Evolutionary conservation across 2,888 invertebrate genomes (phyloP), one percentile per base, ranked within the genome.

Genomic region (Melinaea marsaeus): DNA sequence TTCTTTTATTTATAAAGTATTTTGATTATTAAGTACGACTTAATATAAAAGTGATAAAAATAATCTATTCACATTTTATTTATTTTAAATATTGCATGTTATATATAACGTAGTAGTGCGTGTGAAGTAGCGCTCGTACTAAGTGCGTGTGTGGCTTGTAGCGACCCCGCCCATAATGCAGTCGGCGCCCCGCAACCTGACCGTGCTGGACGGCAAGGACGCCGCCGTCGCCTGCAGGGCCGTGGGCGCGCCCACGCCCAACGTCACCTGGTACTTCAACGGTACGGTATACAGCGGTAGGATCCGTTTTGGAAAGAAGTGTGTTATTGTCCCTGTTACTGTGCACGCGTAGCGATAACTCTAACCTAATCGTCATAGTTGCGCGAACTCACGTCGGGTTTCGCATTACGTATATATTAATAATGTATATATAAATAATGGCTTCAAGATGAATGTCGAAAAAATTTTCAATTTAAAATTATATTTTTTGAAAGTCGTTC

Each of bases 141-240:
- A 87, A 88, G 83, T 69, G 73, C 75, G 75, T 79, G 85, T 84
- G 88, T 90, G 89, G 86, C 86, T 87, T 86, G 90, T 92, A 97
- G 98, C 97, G 71, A 95, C 97, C 70, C 94, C 95, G 72, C 98
- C 98, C 37, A 93, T 96, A 72, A 95, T 98, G 94, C 95, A 96
- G 83, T 92, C 91, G 64, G 93, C 94, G 67, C 98, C 98, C 13
- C 92, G 94, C 80, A 98, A 98, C 91, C 89, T 95, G 69, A 98
- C 98, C 11, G 95, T 97, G 68, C 91, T 98, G 73, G 98, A 98
- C 84, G 98, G 98, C 60, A 97, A 97, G 87, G 98, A 98, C 88
- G 97, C 96, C 61, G 95, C 96, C 61, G 92, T 98, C 74, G 92
- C 93, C 65, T 99, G 99, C 85, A 93, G 96, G 73, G 98, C 97